Percentiles rank a stretch among this genome's conserved stretches.
These are phyloP conservation scores for Pherbina coryleti DNA, from an alignment of 2,888 invertebrate species.

Conservation along the genomic window DNA sequence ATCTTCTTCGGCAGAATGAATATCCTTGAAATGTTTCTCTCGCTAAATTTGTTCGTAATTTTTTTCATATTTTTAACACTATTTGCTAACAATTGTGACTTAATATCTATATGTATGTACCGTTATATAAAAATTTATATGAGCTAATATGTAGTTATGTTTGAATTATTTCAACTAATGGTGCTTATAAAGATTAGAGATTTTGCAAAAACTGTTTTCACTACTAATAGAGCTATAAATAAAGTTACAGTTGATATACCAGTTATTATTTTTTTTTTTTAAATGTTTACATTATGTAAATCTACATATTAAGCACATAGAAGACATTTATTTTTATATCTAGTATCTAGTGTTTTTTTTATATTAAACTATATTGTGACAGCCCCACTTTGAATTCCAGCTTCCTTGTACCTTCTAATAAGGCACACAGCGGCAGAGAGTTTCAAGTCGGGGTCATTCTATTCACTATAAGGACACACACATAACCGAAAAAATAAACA, in stretches of 20 bases:
- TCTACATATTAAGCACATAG: constrained; percentile 15
- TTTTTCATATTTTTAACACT: background rate
- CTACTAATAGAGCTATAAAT: background rate
- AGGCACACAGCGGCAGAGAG: background rate
- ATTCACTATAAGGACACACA: constrained; percentile 13
- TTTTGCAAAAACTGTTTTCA: background rate
- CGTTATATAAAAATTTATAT: background rate
- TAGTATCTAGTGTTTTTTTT: background rate
- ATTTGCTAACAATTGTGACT: background rate
- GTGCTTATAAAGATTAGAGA: background rate
- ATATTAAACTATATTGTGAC: background rate
- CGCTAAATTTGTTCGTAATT: background rate
- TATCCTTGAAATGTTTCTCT: background rate
- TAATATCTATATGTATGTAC: constrained; percentile 3
- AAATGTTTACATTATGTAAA: background rate
- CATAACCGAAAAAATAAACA: background rate
- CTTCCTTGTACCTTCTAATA: background rate
- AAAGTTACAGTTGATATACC: too few species aligned
- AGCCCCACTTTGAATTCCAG: background rate
- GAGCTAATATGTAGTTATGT: constrained; percentile 8
- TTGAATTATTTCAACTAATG: background rate
- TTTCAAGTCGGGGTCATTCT: background rate
- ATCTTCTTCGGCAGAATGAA: too few species aligned
- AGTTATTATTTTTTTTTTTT: too few species aligned
- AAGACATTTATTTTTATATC: constrained; percentile 1